These are phyloP conservation scores for Antheraea mylitta DNA, from an alignment of 1,140 invertebrate species.

Conservation along the genomic window DNA sequence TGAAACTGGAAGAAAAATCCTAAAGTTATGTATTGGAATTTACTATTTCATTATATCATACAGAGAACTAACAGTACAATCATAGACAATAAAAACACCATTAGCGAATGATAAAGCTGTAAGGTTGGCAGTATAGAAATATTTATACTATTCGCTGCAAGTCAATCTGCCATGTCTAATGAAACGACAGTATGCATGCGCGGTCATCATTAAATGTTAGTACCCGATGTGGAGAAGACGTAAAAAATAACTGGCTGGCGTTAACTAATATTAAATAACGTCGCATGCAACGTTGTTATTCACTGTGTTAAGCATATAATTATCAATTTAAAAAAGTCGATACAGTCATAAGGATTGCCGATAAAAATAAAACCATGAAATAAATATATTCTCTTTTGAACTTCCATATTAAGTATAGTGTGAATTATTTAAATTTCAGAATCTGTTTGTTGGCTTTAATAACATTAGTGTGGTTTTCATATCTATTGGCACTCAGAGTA, in stretches of 20 bases:
- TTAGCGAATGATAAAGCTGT: neutral
- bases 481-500: too few species aligned
- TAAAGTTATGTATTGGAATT: too few species aligned
- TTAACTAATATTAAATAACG: slow-evolving; percentile 19
- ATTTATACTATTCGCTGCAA: neutral
- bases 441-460: too few species aligned
- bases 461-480: too few species aligned
- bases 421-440: too few species aligned
- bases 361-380: too few species aligned
- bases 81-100: neutral
- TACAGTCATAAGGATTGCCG: neutral
- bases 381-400: too few species aligned
- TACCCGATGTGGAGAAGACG: slow-evolving; percentile 23
- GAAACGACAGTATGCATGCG: slow-evolving; percentile 23
- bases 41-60: too few species aligned
- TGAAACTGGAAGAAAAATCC: too few species aligned
- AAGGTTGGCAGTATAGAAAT: neutral
- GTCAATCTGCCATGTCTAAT: neutral
- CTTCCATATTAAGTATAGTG: too few species aligned
- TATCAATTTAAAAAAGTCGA: neutral
- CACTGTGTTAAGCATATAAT: neutral
- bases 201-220: slow-evolving; percentile 40
- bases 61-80: neutral
- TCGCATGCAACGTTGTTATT: neutral
- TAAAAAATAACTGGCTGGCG: slow-evolving; percentile 20